Base-by-base conservation (phyloP, 2,113 vertebrate species). In the Apus apus region DNA sequence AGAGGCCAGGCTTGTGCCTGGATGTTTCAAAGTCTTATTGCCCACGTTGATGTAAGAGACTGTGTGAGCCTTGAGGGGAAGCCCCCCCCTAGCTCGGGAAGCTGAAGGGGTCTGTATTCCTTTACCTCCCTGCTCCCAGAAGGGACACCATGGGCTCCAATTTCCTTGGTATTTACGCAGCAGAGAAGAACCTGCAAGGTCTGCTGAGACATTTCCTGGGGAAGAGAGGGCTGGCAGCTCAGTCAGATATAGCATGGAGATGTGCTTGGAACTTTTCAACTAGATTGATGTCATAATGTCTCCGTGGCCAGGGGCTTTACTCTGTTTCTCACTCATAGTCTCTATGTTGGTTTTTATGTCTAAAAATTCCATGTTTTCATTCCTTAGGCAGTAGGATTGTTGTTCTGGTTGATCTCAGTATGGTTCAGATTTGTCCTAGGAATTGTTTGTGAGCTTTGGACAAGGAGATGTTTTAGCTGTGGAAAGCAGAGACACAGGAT, bases 41-140 rank as follows among this genome's bases (percentile, higher is more conserved):
- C 11, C 73, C 22, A 4, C 15, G 29, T 64, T 4, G 27, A n/a
- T 43, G 8, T 51, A 56, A 83, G 23, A 26, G 48, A 36, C 43
- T 27, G 19, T 0, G 0, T 9, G 16, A 40, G 48, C 17, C 27
- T 21, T 14, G 68, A 43, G 38, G 23, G 18, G 51, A 70, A 48
- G 58, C 30, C 40, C 17, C 65, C 1, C 51, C 3, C 1, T 36
- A 8, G 15, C 34, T 23, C 65, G 26, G 54, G n/a, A 70, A 81
- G 74, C 34, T 34, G 53, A 38, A 10, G 38, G 43, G 22, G 10
- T 79, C 58, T 8, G 26, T 22, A 2, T 46, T 75, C 19, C 36
- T 51, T 80, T 30, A 27, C 26, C 18, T 68, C 34, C 40, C 27
- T 0, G 0, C 57, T 87, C 70, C 78, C 65, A 38, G 29, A 34